Evolutionary conservation across 2,797 vertebrate species (phyloP).

Genomic region (Hylomyscus alleni): DNA sequence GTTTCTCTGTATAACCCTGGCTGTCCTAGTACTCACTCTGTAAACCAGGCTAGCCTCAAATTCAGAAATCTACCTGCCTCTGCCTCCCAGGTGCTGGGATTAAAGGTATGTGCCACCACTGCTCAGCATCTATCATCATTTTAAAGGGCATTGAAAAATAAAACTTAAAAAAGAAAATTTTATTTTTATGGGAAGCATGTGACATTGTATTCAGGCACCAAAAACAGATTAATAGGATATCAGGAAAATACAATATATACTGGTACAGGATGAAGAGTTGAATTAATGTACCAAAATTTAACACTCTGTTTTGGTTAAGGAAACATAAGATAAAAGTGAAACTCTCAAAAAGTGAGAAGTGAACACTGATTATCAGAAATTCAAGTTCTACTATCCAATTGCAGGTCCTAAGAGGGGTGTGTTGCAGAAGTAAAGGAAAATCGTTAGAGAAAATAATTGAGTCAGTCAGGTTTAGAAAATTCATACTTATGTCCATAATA

Average conservation of each 20-base stretch:
- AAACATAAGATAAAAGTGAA: not conserved
- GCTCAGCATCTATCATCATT: not conserved
- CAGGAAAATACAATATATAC: constrained; percentile 1
- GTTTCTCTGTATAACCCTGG: too few relatives aligned
- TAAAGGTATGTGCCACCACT: too few relatives aligned
- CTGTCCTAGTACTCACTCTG: too few relatives aligned
- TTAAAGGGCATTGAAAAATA: constrained; percentile 48
- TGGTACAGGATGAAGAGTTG: not conserved
- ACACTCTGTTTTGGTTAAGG: not conserved
- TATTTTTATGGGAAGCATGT: not conserved
- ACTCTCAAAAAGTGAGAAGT: not conserved
- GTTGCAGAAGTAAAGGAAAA: not conserved
- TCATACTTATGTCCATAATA: not conserved
- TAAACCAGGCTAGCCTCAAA: too few relatives aligned
- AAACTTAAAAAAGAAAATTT: constrained; percentile 35
- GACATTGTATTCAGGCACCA: constrained; percentile 54
- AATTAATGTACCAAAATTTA: not conserved
- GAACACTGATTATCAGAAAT: not conserved
- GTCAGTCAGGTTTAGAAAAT: not conserved
- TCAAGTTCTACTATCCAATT: too few relatives aligned
- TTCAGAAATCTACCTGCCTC: too few relatives aligned
- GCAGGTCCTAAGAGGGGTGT: not conserved
- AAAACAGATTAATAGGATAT: constrained; percentile 58
- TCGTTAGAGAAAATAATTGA: fast-evolving
- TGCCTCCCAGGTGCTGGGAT: too few relatives aligned